Percentiles rank a stretch among this genome's conserved stretches.
Conservation (phyloP, 2,797 vertebrate genomes). For the Salmo trutta region DNA sequence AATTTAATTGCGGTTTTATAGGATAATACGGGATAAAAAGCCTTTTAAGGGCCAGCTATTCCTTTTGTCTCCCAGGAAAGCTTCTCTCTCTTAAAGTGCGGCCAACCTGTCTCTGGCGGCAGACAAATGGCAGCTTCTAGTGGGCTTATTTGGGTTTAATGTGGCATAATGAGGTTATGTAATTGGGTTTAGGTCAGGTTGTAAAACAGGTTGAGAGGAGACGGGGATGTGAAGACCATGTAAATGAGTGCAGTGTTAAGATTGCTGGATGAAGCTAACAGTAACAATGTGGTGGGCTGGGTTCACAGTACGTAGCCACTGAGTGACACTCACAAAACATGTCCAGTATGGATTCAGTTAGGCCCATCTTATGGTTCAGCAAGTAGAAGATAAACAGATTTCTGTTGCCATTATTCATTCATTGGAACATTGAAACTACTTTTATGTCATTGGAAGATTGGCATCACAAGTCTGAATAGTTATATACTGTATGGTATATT, state of each 20-base stretch:
- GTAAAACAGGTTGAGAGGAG: constrained; percentile 77
- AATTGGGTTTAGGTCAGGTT: constrained; percentile 82
- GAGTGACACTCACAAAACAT: neutral
- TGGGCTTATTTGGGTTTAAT: constrained; percentile 82
- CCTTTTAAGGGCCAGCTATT: constrained; percentile 70
- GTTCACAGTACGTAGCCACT: too few relatives aligned
- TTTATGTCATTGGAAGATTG: neutral
- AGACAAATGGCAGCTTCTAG: constrained; percentile 74
- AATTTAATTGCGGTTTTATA: constrained; percentile 80
- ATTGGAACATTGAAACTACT: neutral
- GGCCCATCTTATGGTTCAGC: neutral
- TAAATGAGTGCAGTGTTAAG: constrained; percentile 69
- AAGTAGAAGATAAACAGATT: neutral
- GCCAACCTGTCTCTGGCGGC: constrained; percentile 64
- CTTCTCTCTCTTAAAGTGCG: constrained; percentile 69
- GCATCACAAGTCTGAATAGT: neutral
- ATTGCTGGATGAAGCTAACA: constrained; percentile 39
- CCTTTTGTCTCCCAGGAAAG: constrained; percentile 68
- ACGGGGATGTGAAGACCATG: constrained; percentile 72
- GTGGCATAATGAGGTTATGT: constrained; percentile 81
- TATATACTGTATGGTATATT: constrained; percentile 34
- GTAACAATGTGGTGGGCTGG: neutral
- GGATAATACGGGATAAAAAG: constrained; percentile 75
- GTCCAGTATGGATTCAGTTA: neutral
- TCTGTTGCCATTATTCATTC: neutral